These are phyloP conservation scores for Subanguina moxae DNA, from an alignment of 1,140 invertebrate genomes.

Conservation along the genomic window DNA sequence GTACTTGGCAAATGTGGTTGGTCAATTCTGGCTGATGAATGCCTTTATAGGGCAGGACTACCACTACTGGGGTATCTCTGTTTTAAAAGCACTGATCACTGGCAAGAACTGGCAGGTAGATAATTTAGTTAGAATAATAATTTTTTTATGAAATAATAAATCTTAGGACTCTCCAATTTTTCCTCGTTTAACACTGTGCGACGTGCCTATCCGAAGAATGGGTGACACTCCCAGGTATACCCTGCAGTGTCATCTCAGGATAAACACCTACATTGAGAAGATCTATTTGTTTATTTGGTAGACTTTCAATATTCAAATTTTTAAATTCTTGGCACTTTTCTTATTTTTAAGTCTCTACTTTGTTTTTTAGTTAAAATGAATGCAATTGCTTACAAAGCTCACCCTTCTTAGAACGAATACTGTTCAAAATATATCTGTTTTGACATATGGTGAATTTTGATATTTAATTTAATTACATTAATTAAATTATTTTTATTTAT, in stretches of 20 bases:
- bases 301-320: too few species aligned
- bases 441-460: too few species aligned
- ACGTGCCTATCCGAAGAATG: neutral
- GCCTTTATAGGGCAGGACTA: neutral
- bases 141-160: neutral
- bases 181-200: neutral
- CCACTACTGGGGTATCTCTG: conserved; percentile 4
- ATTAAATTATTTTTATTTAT: too few species aligned
- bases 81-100: neutral
- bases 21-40: neutral
- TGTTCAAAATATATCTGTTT: too few species aligned
- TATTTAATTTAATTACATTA: too few species aligned
- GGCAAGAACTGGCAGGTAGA: conserved; percentile 6
- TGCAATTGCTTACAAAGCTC: too few species aligned
- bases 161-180: conserved; percentile 1
- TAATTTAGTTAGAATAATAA: neutral
- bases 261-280: conserved; percentile 8
- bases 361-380: too few species aligned
- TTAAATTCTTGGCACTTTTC: too few species aligned
- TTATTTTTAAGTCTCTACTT: too few species aligned
- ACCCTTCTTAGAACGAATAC: too few species aligned
- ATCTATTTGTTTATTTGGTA: conserved; percentile 3
- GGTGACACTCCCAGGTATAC: conserved; percentile 2
- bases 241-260: neutral
- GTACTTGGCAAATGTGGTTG: neutral